These are phyloP conservation scores for Cryptotermes secundus DNA, from an alignment of 1,140 invertebrate species.

Conservation along the genomic window DNA sequence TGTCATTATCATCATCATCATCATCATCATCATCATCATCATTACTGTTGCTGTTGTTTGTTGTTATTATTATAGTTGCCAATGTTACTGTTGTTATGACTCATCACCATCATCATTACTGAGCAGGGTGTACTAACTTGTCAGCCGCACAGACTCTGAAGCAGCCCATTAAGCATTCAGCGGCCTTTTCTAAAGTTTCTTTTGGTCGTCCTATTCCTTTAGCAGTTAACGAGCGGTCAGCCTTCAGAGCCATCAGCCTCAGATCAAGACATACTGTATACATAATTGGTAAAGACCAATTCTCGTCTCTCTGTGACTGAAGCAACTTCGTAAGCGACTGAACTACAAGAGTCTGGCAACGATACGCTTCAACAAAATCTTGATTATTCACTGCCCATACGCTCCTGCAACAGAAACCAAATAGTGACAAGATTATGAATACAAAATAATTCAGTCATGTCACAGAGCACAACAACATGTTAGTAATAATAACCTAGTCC, in stretches of 20 bases:
- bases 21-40: too few relatives aligned
- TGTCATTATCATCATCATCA: too few relatives aligned
- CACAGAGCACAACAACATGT: too few relatives aligned
- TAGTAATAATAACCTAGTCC: too few relatives aligned
- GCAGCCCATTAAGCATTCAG: constrained; percentile 89
- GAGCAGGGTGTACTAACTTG: constrained; percentile 56
- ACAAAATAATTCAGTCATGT: too few relatives aligned
- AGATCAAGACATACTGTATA: constrained; percentile 87
- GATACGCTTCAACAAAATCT: constrained; percentile 75
- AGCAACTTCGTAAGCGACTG: constrained; percentile 81
- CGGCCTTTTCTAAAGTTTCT: constrained; percentile 88
- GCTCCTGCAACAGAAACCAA: constrained; percentile 51
- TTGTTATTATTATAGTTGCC: too few relatives aligned
- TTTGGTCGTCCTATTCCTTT: constrained; percentile 61
- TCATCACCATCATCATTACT: too few relatives aligned
- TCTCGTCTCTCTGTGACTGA: constrained; percentile 89
- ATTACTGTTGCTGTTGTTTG: too few relatives aligned
- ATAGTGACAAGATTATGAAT: too few relatives aligned
- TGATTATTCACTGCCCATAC: constrained; percentile 62
- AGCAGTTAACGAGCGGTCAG: constrained; percentile 60
- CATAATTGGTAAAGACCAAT: constrained; percentile 93
- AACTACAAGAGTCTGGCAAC: constrained; percentile 73
- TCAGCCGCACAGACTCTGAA: constrained; percentile 96
- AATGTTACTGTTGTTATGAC: too few relatives aligned
- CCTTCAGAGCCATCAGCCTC: constrained; percentile 76